A percentile compares a stretch with the other conserved stretches of the same genome.
Evolutionary conservation across 2,888 invertebrate genomes (phyloP).

Genomic region (Pecten maximus): DNA sequence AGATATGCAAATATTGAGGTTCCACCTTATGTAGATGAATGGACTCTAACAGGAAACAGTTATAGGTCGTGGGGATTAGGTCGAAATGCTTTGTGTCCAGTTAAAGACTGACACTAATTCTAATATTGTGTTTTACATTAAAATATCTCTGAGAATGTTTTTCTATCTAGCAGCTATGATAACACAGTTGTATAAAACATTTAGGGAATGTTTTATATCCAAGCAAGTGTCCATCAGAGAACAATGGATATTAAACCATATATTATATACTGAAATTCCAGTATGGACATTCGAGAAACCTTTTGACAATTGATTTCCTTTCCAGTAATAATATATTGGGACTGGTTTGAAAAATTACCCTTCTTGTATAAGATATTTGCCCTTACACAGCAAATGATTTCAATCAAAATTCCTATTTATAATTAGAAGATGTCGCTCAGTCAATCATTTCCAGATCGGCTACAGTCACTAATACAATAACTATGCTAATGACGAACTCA

Average conservation of each 20-base stretch:
- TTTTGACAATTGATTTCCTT: neutral
- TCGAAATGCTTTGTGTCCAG: neutral
- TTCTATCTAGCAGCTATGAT: neutral
- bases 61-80: neutral
- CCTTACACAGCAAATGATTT: neutral
- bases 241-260: neutral
- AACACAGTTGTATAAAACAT: neutral
- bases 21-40: neutral
- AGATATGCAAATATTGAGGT: conserved; percentile 8
- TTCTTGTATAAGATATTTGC: neutral
- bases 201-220: neutral
- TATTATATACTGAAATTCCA: neutral
- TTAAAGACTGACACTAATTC: conserved; percentile 20
- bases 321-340: neutral
- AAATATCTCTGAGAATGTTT: neutral
- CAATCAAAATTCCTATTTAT: neutral
- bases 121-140: conserved; percentile 13
- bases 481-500: neutral
- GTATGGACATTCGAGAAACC: neutral
- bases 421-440: neutral
- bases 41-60: neutral
- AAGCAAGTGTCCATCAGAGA: neutral
- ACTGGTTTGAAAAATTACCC: neutral
- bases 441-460: neutral
- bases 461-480: neutral